Conservation (phyloP, 2,113 vertebrate genomes). For the Orycteropus afer region DNA sequence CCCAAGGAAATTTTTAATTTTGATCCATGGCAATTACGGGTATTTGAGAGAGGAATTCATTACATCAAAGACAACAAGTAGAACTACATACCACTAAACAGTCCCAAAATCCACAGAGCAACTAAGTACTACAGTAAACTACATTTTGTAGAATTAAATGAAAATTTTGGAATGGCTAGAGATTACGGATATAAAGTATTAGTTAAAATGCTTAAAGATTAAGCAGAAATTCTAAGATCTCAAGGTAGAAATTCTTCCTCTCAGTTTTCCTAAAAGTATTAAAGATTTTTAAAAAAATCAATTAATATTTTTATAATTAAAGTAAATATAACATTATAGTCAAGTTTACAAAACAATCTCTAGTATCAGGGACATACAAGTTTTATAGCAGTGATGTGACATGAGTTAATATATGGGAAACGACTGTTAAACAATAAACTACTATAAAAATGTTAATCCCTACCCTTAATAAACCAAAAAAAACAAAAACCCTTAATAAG, state of each 20-base stretch:
- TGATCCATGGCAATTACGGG: neutral
- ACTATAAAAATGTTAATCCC: slow-evolving; percentile 2
- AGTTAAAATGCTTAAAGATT: slow-evolving; percentile 10
- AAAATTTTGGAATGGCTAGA: neutral
- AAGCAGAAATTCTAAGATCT: slow-evolving; percentile 42
- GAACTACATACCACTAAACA: neutral
- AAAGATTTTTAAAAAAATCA: neutral
- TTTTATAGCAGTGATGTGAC: neutral
- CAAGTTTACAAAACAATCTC: neutral
- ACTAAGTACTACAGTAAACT: neutral
- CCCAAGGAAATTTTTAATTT: neutral
- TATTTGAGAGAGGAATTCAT: neutral
- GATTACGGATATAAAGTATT: neutral
- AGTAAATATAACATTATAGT: neutral
- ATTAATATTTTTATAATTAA: slow-evolving; percentile 37
- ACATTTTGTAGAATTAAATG: neutral
- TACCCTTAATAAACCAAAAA: too few relatives aligned
- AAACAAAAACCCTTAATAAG: neutral
- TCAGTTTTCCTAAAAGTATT: slow-evolving; percentile 4
- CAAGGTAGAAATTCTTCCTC: neutral
- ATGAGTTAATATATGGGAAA: neutral
- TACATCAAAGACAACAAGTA: neutral
- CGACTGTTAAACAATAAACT: neutral
- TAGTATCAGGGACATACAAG: neutral
- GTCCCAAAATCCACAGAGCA: neutral